Conservation (phyloP, 92 coral and sea anemone genomes). For the Metridium senile region DNA sequence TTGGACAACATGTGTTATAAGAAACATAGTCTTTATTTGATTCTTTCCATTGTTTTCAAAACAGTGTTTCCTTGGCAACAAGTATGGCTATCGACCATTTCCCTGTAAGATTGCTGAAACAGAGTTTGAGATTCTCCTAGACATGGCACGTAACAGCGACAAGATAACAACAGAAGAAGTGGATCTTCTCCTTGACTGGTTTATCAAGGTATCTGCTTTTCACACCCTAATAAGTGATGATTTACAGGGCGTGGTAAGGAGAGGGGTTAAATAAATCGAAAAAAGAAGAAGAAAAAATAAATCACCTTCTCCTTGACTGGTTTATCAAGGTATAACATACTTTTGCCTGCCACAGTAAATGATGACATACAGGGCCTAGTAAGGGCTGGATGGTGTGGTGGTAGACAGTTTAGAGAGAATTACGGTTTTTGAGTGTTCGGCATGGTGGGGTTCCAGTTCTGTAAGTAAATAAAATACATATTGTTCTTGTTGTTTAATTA, state of each 20-base stretch:
- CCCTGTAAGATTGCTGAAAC: constrained; percentile 72
- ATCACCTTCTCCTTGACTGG: constrained; percentile 73
- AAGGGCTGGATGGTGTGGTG: not conserved
- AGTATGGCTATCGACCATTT: constrained; percentile 87
- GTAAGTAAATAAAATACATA: not conserved
- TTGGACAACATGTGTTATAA: not conserved
- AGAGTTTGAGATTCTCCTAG: constrained; percentile 69
- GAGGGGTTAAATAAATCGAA: too few species aligned
- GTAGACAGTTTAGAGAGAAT: not conserved
- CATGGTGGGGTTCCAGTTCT: not conserved
- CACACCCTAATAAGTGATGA: too few species aligned
- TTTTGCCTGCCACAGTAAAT: too few species aligned
- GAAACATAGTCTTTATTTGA: not conserved
- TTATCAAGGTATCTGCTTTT: constrained; percentile 76
- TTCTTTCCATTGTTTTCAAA: not conserved
- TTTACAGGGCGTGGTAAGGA: too few species aligned
- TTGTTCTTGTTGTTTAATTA: not conserved
- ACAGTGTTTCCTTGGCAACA: constrained; percentile 82
- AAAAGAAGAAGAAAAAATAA: too few species aligned
- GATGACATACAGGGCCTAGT: not conserved
- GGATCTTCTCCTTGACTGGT: constrained; percentile 68
- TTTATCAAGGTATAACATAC: constrained; percentile 76
- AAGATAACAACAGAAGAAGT: constrained; percentile 49
- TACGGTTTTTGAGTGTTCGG: too few species aligned
- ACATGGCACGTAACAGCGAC: constrained; percentile 59